Evolutionary conservation across 1,140 invertebrate genomes (phyloP).

Genomic region (Chymomyza costata): DNA sequence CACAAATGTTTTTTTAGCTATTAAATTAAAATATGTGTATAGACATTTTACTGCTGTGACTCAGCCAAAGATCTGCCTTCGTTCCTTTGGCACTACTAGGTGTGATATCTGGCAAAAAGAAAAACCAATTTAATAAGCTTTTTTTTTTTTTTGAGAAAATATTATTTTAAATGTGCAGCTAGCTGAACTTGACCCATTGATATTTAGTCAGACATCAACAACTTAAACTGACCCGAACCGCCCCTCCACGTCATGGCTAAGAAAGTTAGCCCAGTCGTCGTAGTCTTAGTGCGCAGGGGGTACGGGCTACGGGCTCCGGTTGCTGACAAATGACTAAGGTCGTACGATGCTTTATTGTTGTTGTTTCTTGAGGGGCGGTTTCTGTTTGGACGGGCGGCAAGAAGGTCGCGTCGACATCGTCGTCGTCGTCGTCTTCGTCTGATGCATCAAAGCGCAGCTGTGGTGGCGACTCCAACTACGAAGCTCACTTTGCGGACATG

Average conservation of each 20-base stretch:
- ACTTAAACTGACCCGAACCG: slow-evolving; percentile 2
- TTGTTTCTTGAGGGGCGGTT: slow-evolving; percentile 47
- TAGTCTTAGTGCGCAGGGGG: slow-evolving; percentile 25
- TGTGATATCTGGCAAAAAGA: not conserved
- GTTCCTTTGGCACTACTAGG: too few species aligned
- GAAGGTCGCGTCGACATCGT: slow-evolving; percentile 58
- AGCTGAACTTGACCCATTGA: slow-evolving; percentile 69
- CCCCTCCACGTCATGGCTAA: slow-evolving; percentile 34
- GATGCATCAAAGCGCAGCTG: slow-evolving; percentile 31
- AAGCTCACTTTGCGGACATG: not conserved
- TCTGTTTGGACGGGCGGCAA: slow-evolving; percentile 62
- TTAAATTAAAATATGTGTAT: slow-evolving; percentile 50
- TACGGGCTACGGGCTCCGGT: too few species aligned
- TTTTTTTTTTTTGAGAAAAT: slow-evolving; percentile 34
- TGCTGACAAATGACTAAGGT: slow-evolving; percentile 72
- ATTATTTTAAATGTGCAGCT: slow-evolving; percentile 54
- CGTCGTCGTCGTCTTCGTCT: slow-evolving; percentile 31
- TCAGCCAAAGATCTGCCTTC: not conserved
- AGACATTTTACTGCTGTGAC: slow-evolving; percentile 37
- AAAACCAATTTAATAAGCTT: slow-evolving; percentile 22
- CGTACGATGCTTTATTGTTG: slow-evolving; percentile 51
- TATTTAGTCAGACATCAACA: slow-evolving; percentile 55
- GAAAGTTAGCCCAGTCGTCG: slow-evolving; percentile 46
- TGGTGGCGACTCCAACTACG: slow-evolving; percentile 15
- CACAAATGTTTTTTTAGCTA: slow-evolving; percentile 26